A percentile compares a stretch with the other conserved stretches of the same genome.
phyloP scores from a whole-genome alignment of 2,888 invertebrate species.

The Lithophane semibrunnea region DNA sequence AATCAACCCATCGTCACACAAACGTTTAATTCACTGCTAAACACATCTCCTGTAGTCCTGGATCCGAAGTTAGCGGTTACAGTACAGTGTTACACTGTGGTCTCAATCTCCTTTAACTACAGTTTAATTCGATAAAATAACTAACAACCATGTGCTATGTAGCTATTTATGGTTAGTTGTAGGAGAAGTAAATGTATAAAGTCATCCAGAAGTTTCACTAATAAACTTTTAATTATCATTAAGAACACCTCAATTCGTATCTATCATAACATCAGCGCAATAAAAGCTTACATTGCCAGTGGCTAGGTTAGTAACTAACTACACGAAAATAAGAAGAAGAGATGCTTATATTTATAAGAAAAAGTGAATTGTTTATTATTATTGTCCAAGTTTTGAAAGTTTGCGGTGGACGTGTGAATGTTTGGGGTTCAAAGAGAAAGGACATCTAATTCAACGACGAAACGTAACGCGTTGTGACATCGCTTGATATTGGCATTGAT shows the following conservation, averaged over 20 bases:
- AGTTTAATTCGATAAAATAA: background rate
- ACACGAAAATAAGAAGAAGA: too few relatives aligned
- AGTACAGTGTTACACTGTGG: background rate
- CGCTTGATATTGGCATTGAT: slow-evolving; percentile 57
- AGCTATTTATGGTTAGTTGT: background rate
- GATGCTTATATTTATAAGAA: background rate
- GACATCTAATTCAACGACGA: slow-evolving; percentile 40
- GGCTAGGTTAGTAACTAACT: too few relatives aligned
- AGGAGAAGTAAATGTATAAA: background rate
- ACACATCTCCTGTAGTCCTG: too few relatives aligned
- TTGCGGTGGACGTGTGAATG: slow-evolving; percentile 35
- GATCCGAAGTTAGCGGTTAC: background rate
- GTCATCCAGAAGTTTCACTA: background rate
- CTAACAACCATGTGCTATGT: too few relatives aligned
- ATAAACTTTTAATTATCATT: background rate
- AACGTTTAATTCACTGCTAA: too few relatives aligned
- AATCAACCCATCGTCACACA: background rate
- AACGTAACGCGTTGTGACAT: slow-evolving; percentile 24
- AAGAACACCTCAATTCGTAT: background rate
- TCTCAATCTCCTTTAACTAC: background rate
- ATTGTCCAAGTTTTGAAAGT: slow-evolving; percentile 44
- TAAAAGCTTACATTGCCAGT: background rate
- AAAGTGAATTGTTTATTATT: slow-evolving; percentile 28
- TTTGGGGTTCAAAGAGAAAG: slow-evolving; percentile 49
- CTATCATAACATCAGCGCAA: background rate